phyloP scores from a whole-genome alignment of 1,140 invertebrate genomes.

The Arctopsyche grandis region DNA sequence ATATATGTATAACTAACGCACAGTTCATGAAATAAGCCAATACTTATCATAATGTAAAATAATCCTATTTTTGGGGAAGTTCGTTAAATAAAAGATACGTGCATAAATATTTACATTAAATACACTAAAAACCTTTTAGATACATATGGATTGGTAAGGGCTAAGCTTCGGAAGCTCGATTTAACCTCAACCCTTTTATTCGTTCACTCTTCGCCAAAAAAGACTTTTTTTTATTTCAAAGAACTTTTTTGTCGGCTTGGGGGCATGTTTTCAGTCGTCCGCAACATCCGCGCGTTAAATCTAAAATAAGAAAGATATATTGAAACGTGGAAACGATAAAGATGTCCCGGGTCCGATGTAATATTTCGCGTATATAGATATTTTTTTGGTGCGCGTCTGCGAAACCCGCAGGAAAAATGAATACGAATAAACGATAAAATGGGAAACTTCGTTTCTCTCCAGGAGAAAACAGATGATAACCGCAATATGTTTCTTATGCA shows the following conservation, averaged over 20 bases:
- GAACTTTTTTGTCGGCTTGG: not conserved
- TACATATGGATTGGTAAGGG: too few relatives aligned
- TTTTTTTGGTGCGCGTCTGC: not conserved
- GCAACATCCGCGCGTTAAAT: not conserved
- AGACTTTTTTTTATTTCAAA: not conserved
- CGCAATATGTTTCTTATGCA: constrained; percentile 43
- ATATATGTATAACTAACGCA: too few relatives aligned
- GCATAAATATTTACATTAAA: too few relatives aligned
- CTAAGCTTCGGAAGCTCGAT: too few relatives aligned
- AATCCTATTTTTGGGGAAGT: too few relatives aligned
- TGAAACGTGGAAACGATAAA: constrained; percentile 18
- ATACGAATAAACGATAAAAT: constrained; percentile 40
- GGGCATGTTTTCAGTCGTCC: constrained; percentile 14
- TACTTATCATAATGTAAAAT: too few relatives aligned
- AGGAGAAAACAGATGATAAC: constrained; percentile 37
- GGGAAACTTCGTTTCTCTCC: constrained; percentile 35
- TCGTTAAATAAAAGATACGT: too few relatives aligned
- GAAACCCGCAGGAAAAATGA: constrained; percentile 24
- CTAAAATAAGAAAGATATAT: constrained; percentile 20
- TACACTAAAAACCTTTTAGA: too few relatives aligned
- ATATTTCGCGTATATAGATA: constrained; percentile 5
- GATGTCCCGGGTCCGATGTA: constrained; percentile 8
- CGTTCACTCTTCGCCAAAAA: too few relatives aligned
- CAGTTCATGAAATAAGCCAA: too few relatives aligned
- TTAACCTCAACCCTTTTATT: too few relatives aligned